Base-by-base conservation (phyloP, 2,888 invertebrate species). In the Cyrtodaria siliqua region DNA sequence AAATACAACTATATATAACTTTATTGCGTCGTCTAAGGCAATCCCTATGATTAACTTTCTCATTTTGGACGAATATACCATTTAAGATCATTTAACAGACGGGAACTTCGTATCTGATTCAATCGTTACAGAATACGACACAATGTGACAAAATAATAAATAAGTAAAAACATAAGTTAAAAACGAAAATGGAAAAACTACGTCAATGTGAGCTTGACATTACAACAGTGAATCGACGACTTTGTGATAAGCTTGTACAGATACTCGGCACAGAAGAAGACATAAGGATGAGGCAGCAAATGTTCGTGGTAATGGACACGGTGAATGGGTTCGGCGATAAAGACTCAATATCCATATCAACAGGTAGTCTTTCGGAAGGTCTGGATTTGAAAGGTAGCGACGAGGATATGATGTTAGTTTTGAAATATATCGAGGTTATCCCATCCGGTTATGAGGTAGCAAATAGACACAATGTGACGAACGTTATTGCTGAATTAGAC, bases 361-460 rank as follows among this genome's bases (percentile, higher is more conserved):
- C 40, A 20, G 63, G 63, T 2, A 63, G 63, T 20, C 53, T 63
- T 40, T 27, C 63, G 2, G 63, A 63, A 53, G 63, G 63, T 16
- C n/a, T 63, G 4, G 55, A 55, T 38, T 2, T 63, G 42, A 63
- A 53, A 63, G 63, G 63, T n/a, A 63, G 63, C 42, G 63, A 63
- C 18, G 63, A 63, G 24, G 63, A 63, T 42, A 63, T 63, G 40
- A 63, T 63, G 63, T 53, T 63, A 4, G 53, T 63, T 1, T 53
- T 53, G 18, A 63, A 63, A 24, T 29, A 53, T 53, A 27, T 63
- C 6, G 55, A 63, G 23, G 63, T 63, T 3, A 20, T 63, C 18
- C 49, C 61, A 12, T 12, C 8, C 20, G n/a, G 24, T 2, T 2
- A 38, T 9, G 23, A n/a, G n/a, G 2, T 9, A 8, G 40, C n/a